Evolutionary conservation across 2,888 invertebrate species (phyloP), one percentile per base, ranked within the genome.

Genomic region (Aelia acuminata): DNA sequence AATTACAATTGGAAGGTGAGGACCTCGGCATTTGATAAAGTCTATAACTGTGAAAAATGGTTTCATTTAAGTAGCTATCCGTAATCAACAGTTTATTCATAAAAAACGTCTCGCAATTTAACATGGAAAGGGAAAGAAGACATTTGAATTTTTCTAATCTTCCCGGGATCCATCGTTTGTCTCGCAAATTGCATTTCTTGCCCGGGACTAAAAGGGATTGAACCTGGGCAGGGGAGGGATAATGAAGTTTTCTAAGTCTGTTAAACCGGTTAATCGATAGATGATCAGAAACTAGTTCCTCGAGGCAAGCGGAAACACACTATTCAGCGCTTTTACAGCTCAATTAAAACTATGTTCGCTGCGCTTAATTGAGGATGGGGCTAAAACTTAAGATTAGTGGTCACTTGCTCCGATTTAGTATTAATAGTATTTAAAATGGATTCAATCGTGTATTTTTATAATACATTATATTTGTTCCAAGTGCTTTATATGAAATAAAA

Each of bases 231-330:
- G 80, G n/a, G 80, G 43, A 20, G 80, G 18, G 80, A 80, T 43
- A 80, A 80, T 80, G 22, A 80, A 80, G 80, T 80, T 80, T 80
- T 80, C 80, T 80, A 80, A 80, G 80, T 80, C 80, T 43, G 80
- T 80, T 80, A 80, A 43, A 22, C 3, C 43, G 22, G 43, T 80
- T 80, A 80, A 80, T 80, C 80, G 80, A 80, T 80, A 43, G 80
- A 11, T 80, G 43, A 80, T 80, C 80, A 80, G n/a, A 80, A 80
- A 80, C 43, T 47, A 70, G 63, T 70, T 31, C 31, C 63, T 35
- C 63, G 2, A 18, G 8, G 35, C 4, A 35, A 70, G 63, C 15
- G 35, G 63, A 70, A 70, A 70, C 63, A 70, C 26, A 70, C 63
- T 70, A 70, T 70, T 70, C 31, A 70, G 63, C 63, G 63, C 63